Conservation (phyloP, 2,797 vertebrate genomes). For the Lutjanus campechanus region DNA sequence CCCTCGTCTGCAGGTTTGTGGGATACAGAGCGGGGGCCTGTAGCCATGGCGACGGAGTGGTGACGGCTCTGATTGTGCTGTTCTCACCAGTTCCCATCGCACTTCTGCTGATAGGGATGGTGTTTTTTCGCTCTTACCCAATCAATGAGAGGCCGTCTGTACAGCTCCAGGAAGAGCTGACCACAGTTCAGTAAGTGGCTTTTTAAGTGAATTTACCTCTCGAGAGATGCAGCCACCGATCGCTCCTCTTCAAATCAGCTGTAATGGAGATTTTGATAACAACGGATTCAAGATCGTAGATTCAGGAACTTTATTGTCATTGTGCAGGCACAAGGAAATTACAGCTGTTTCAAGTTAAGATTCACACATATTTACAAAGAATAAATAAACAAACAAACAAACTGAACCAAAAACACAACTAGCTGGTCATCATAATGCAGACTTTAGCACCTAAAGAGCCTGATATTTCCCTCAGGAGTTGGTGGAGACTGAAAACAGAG, state of each 20-base stretch:
- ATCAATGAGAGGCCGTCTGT: constrained; percentile 74
- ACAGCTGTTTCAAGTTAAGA: too few relatives aligned
- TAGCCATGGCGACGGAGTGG: constrained; percentile 70
- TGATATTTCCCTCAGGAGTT: too few relatives aligned
- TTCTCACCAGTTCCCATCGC: constrained; percentile 80
- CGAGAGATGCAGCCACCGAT: neutral
- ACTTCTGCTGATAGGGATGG: constrained; percentile 82
- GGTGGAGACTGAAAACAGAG: too few relatives aligned
- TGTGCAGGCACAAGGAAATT: too few relatives aligned
- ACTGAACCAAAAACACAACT: too few relatives aligned
- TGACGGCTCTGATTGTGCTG: constrained; percentile 79
- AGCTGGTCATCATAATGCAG: too few relatives aligned
- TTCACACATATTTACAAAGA: too few relatives aligned
- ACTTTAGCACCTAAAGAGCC: too few relatives aligned
- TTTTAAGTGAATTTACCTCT: neutral
- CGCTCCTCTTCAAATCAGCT: neutral
- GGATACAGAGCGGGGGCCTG: constrained; percentile 83
- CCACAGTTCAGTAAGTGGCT: constrained; percentile 65
- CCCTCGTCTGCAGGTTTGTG: constrained; percentile 76
- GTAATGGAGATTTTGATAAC: neutral
- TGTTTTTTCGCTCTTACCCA: constrained; percentile 81
- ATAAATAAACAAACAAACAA: too few relatives aligned
- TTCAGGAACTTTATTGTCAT: too few relatives aligned
- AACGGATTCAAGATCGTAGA: too few relatives aligned
- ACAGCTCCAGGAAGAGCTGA: constrained; percentile 58